Conservation (phyloP, 2,888 invertebrate species). For the Chalcosyrphus nemorum region DNA sequence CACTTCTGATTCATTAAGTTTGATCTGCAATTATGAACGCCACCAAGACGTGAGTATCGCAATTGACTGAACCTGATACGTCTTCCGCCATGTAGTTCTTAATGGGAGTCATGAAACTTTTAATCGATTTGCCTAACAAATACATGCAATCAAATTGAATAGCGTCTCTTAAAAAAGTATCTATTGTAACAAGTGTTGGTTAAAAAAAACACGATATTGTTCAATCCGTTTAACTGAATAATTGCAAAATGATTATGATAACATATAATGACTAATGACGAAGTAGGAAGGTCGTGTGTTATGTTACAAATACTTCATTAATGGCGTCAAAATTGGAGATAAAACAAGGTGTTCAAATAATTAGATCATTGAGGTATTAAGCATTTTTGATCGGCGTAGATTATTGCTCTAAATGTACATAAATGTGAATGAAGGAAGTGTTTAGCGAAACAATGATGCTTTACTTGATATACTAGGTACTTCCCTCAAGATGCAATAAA, state of each 20-base stretch:
- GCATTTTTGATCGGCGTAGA: too few species aligned
- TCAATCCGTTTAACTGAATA: neutral
- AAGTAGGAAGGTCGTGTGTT: neutral
- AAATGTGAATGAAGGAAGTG: too few species aligned
- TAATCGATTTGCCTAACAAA: slow-evolving; percentile 1
- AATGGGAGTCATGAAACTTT: neutral
- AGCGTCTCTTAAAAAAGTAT: neutral
- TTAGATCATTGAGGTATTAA: too few species aligned
- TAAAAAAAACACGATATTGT: neutral
- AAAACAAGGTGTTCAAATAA: too few species aligned
- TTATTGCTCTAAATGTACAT: too few species aligned
- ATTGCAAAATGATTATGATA: neutral
- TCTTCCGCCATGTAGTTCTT: neutral
- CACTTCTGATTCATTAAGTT: neutral
- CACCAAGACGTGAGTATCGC: neutral
- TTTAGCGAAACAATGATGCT: too few species aligned
- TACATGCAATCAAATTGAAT: neutral
- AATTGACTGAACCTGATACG: neutral
- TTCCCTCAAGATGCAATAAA: too few species aligned
- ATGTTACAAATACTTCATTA: neutral
- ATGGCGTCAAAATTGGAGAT: neutral
- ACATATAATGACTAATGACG: neutral
- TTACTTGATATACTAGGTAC: too few species aligned
- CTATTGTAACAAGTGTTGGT: neutral
- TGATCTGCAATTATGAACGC: neutral